Conservation (phyloP, 1,140 invertebrate species). For the Heliconius congener region DNA sequence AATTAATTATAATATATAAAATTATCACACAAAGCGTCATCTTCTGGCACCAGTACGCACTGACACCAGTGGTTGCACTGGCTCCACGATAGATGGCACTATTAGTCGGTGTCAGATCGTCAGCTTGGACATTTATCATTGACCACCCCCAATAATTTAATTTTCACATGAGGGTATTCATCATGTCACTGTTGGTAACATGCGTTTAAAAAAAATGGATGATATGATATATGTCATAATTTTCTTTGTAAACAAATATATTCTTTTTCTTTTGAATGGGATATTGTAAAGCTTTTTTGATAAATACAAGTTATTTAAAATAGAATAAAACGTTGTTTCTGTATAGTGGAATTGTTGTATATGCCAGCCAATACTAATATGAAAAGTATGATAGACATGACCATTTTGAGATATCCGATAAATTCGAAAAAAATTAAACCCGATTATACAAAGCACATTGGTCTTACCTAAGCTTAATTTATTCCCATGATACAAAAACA, state of each 20-base stretch:
- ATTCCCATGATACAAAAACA: conserved; percentile 36
- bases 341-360: too few species aligned
- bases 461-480: conserved; percentile 14
- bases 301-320: too few species aligned
- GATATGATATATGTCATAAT: not conserved
- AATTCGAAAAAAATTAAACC: too few species aligned
- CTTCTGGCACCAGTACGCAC: conserved; percentile 48
- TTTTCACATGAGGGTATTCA: conserved; percentile 59
- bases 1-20: not conserved
- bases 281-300: too few species aligned
- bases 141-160: conserved; percentile 69
- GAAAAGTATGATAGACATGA: too few species aligned
- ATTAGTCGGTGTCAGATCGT: conserved; percentile 70
- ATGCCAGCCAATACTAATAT: too few species aligned
- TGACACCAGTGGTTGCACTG: conserved; percentile 55
- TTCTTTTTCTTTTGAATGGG: too few species aligned
- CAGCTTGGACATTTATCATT: conserved; percentile 71
- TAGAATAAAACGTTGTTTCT: too few species aligned
- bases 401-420: too few species aligned
- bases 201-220: conserved; percentile 23
- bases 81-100: conserved; percentile 70
- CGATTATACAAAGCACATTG: not conserved
- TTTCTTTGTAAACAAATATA: not conserved
- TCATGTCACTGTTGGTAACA: conserved; percentile 39
- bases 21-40: conserved; percentile 41